phyloP scores from a whole-genome alignment of 2,113 vertebrate species.

The Leiothrix lutea region DNA sequence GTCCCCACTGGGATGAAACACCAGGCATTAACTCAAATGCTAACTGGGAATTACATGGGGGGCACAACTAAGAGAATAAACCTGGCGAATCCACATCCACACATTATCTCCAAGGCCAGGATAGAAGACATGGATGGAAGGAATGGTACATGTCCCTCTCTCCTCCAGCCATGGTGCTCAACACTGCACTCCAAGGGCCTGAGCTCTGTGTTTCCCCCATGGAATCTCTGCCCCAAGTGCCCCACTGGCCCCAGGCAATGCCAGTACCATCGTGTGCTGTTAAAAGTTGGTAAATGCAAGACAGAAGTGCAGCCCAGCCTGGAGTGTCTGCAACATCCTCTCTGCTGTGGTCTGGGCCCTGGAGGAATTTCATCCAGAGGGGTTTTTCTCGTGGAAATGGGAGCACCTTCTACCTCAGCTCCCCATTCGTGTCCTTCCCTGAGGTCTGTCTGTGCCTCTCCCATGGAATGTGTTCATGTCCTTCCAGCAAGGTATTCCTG shows the following conservation, averaged over 20 bases:
- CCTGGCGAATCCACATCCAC: background rate
- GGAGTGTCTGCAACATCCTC: background rate
- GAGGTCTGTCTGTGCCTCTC: fast-evolving
- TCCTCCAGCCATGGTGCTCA: fast-evolving
- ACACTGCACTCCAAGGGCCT: background rate
- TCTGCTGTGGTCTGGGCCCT: background rate
- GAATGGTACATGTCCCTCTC: background rate
- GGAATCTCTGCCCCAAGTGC: background rate
- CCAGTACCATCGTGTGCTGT: fast-evolving
- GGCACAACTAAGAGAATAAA: background rate
- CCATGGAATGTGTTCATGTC: background rate
- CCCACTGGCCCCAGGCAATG: background rate
- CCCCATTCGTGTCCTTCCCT: background rate
- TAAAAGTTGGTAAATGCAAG: background rate
- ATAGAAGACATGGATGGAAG: background rate
- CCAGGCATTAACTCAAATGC: background rate
- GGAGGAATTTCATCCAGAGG: background rate
- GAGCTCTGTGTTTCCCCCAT: background rate
- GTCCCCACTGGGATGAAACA: background rate
- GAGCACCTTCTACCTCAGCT: background rate
- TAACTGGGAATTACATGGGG: background rate
- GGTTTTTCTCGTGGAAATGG: fast-evolving
- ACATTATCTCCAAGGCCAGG: too few species aligned
- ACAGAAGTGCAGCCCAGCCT: background rate
- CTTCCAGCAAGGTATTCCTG: background rate